These are phyloP conservation scores for Apodemus sylvaticus DNA, from an alignment of 2,113 vertebrate genomes.

Conservation along the genomic window DNA sequence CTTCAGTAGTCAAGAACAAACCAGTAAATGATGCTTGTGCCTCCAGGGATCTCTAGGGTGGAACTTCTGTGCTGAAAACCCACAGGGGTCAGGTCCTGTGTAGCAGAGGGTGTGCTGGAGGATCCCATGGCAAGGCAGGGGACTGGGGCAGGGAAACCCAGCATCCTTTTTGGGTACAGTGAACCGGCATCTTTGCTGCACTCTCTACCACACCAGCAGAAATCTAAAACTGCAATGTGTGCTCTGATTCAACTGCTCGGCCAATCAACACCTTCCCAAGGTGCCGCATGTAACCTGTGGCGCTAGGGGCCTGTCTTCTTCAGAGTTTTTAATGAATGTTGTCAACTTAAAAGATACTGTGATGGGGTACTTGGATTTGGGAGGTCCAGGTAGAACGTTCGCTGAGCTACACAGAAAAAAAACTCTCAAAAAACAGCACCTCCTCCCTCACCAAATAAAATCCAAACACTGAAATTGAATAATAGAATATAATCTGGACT, in stretches of 20 bases:
- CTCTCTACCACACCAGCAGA: not conserved
- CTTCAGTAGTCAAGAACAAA: slow-evolving; percentile 5
- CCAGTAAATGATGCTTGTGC: not conserved
- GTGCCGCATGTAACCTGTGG: not conserved
- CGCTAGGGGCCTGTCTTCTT: slow-evolving; percentile 57
- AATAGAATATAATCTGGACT: slow-evolving; percentile 79
- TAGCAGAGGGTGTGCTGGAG: not conserved
- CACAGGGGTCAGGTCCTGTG: not conserved
- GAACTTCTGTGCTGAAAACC: not conserved
- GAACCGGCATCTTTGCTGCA: not conserved
- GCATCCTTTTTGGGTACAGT: not conserved
- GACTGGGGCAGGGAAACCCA: not conserved
- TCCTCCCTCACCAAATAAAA: not conserved
- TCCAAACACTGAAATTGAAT: slow-evolving; percentile 64
- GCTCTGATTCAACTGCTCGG: not conserved
- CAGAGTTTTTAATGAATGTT: slow-evolving; percentile 66
- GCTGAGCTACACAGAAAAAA: not conserved
- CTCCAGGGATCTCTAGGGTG: not conserved
- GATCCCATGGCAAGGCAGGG: not conserved
- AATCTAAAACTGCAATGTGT: not conserved
- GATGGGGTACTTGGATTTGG: not conserved
- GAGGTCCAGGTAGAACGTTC: not conserved
- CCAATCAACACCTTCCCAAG: not conserved
- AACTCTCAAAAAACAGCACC: not conserved
- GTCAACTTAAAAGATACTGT: slow-evolving; percentile 72